Evolutionary conservation across 2,797 vertebrate species (phyloP).

Genomic region (Setipinna tenuifilis): DNA sequence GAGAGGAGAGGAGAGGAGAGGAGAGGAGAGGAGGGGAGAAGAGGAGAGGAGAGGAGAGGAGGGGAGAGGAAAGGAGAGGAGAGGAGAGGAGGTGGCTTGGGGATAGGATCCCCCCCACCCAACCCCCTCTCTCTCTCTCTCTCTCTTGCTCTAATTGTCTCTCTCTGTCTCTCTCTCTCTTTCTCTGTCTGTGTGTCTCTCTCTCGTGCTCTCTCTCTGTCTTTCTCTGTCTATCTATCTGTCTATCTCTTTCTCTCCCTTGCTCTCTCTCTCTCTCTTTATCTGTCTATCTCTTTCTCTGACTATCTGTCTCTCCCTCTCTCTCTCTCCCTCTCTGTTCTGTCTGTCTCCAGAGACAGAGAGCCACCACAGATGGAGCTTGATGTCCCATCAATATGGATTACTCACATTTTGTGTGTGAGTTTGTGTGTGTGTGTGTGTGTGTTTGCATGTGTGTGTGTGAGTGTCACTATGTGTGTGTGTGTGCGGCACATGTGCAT

Average conservation of each 20-base stretch:
- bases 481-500: too few species aligned
- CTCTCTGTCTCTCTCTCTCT: too few species aligned
- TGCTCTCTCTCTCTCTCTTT: not conserved
- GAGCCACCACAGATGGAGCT: not conserved
- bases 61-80: too few species aligned
- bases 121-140: too few species aligned
- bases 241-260: not conserved
- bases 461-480: not conserved
- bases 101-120: too few species aligned
- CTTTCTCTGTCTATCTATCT: too few species aligned
- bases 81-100: not conserved
- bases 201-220: too few species aligned
- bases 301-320: not conserved
- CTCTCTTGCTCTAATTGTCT: too few species aligned
- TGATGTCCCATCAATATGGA: constrained; percentile 10
- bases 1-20: too few species aligned
- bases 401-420: not conserved
- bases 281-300: not conserved
- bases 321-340: not conserved
- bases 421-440: constrained; percentile 2
- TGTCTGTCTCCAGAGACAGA: not conserved
- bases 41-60: too few species aligned
- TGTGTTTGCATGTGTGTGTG: not conserved
- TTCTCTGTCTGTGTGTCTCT: too few species aligned
- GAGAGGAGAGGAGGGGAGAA: too few species aligned